phyloP scores from a whole-genome alignment of 2,113 vertebrate genomes.

The Lagopus leucura region DNA sequence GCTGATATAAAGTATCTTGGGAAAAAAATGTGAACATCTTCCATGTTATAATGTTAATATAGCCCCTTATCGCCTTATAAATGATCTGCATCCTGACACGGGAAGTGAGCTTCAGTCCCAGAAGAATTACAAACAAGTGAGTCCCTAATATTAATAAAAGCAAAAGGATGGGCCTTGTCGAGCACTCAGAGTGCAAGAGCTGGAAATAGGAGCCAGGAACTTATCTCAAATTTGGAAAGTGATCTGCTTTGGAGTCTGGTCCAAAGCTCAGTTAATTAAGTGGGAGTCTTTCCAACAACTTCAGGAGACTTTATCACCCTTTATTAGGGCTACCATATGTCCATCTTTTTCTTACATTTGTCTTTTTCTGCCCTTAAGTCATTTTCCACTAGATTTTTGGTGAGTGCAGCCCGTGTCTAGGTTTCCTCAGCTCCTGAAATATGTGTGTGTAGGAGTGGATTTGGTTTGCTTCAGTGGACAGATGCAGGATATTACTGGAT shows the following conservation, averaged over 20 bases:
- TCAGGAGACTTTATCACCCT: constrained; percentile 52
- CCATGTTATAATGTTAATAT: constrained; percentile 14
- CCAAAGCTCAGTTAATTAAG: constrained; percentile 50
- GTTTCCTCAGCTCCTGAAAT: not conserved
- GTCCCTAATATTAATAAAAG: constrained; percentile 60
- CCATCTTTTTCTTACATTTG: not conserved
- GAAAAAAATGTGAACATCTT: constrained; percentile 46
- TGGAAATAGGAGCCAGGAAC: constrained; percentile 47
- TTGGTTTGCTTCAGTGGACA: not conserved
- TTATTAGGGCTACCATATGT: constrained; percentile 59
- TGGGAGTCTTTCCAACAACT: constrained; percentile 50
- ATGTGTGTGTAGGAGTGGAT: fast-evolving
- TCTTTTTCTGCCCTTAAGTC: not conserved
- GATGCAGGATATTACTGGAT: not conserved
- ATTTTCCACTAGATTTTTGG: not conserved
- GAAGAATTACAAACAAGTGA: constrained; percentile 37
- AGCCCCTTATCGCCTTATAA: constrained; percentile 41
- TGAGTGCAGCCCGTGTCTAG: not conserved
- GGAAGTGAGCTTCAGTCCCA: constrained; percentile 47
- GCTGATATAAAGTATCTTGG: not conserved
- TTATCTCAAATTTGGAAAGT: constrained; percentile 59
- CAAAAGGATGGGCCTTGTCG: constrained; percentile 9
- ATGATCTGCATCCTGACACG: constrained; percentile 48
- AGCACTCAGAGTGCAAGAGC: constrained; percentile 19
- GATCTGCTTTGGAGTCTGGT: constrained; percentile 37